Base-by-base conservation (phyloP, 2,113 vertebrate genomes). In the Tretioscincus oriximinensis region DNA sequence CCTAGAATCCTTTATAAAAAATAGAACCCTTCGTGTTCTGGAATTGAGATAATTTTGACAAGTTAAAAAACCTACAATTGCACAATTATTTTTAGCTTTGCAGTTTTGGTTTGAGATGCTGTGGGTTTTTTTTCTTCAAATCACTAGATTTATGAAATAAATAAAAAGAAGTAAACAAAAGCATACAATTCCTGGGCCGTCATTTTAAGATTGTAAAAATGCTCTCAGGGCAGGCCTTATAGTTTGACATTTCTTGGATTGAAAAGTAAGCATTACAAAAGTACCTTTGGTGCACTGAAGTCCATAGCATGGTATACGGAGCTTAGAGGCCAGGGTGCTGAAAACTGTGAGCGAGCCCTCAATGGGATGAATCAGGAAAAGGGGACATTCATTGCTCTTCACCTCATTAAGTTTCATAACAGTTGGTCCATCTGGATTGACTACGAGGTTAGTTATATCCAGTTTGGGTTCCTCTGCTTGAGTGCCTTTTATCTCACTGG, bases 251-350 rank as follows among this genome's bases (percentile, higher is more conserved):
- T 51, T 11, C 65, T 73, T 41, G 4, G 2, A 54, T 73, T 82
- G 76, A 21, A 58, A 77, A 18, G 81, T 22, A 20, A 60, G 31
- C 20, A 84, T 84, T 29, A 85, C 10, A 2, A 6, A 68, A 9
- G 2, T 95, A 99, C 98, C 98, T 96, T 93, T 95, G 4, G 97
- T 99, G 91, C 97, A 99, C 93, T 99, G 98, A 31, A 99, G 90
- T 51, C 98, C 98, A 0, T 97, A 99, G 92, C 97, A 98, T 12
- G 97, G 97, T 72, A 99, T 54, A 1, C 92, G 96, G 45, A 99
- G 97, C 87, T 91, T 96, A 92, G 95, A 90, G 0, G 97, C 94
- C 0, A 99, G 96, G 1, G 90, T 95, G 80, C 86, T 84, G 91
- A 99, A 99, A 31, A 97, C 96, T 0, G 92, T n/a, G 64, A 91